A percentile compares a stretch with the other conserved stretches of the same genome.
Conservation (phyloP, 2,797 vertebrate genomes). For the Aplochiton taeniatus region DNA sequence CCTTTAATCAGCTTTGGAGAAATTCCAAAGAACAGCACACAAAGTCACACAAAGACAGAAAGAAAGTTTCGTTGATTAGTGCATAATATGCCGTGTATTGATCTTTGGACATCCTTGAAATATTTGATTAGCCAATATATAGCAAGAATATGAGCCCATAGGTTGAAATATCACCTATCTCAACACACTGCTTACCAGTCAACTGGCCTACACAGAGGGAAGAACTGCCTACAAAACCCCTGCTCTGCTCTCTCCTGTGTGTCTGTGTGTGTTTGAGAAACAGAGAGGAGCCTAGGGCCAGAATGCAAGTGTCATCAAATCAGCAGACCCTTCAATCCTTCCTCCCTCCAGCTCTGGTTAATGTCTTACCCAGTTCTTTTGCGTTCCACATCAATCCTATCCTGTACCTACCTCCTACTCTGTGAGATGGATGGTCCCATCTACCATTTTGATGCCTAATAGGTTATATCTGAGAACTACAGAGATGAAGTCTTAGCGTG, state of each 20-base stretch:
- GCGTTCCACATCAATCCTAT: no score
- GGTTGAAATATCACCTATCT: slow-evolving; percentile 62
- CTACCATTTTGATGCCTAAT: no score
- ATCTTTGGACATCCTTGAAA: slow-evolving; percentile 72
- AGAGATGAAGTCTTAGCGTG: no score
- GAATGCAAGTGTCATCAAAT: slow-evolving; percentile 2
- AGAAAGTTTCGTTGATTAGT: slow-evolving; percentile 68
- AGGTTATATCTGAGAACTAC: no score
- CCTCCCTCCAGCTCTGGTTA: no score
- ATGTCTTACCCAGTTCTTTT: no score
- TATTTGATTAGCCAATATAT: slow-evolving; percentile 75
- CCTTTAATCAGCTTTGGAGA: slow-evolving; percentile 75
- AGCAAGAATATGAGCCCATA: slow-evolving; percentile 67
- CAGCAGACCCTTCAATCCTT: no score
- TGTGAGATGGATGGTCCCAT: no score
- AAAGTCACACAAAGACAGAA: slow-evolving; percentile 75
- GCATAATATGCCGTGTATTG: slow-evolving; percentile 72
- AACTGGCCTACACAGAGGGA: slow-evolving; percentile 68
- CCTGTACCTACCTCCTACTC: no score
- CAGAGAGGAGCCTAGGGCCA: slow-evolving; percentile 58
- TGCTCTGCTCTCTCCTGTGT: slow-evolving; percentile 44
- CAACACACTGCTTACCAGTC: slow-evolving; percentile 63
- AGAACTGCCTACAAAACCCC: slow-evolving; percentile 71
- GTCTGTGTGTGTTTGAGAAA: slow-evolving; percentile 56
- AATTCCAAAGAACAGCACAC: slow-evolving; percentile 68